These are phyloP conservation scores for Myotis pilosus DNA, from an alignment of 2,797 vertebrate species.

Conservation along the genomic window DNA sequence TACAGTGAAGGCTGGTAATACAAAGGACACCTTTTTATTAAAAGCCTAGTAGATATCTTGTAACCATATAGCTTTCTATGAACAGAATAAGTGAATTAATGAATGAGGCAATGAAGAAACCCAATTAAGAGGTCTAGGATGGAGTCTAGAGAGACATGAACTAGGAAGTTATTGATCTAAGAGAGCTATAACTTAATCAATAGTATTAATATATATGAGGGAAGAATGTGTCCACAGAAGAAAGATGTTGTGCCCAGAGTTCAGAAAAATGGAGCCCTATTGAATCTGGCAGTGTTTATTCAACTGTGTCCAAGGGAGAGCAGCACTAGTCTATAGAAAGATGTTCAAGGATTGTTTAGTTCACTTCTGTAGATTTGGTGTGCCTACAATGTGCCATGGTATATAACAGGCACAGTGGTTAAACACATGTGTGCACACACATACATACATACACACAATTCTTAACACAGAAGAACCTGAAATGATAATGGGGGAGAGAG, in stretches of 20 bases:
- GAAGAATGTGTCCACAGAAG: constrained; percentile 47
- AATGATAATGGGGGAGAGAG: background rate
- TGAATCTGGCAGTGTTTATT: constrained; percentile 43
- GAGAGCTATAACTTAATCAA: constrained; percentile 42
- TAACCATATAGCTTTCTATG: background rate
- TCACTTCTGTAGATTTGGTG: background rate
- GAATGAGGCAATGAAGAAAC: constrained; percentile 47
- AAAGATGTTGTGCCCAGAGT: background rate
- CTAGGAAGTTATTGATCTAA: constrained; percentile 32
- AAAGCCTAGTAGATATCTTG: constrained; percentile 6
- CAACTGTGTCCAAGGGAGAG: constrained; percentile 1
- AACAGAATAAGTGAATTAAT: constrained; percentile 43
- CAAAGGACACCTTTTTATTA: background rate
- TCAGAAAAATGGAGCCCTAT: constrained; percentile 34
- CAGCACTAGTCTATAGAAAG: background rate
- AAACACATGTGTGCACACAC: background rate
- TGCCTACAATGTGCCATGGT: background rate
- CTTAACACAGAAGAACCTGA: background rate
- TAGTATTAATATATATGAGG: constrained; percentile 59
- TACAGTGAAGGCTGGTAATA: background rate
- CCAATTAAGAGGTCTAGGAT: constrained; percentile 24
- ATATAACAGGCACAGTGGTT: background rate
- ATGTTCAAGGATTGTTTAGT: background rate
- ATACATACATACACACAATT: background rate
- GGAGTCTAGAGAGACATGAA: background rate